Percentiles rank a stretch among this genome's conserved stretches.
Evolutionary conservation across 2,888 invertebrate species (phyloP).

Genomic region (Daptonema setosum): DNA sequence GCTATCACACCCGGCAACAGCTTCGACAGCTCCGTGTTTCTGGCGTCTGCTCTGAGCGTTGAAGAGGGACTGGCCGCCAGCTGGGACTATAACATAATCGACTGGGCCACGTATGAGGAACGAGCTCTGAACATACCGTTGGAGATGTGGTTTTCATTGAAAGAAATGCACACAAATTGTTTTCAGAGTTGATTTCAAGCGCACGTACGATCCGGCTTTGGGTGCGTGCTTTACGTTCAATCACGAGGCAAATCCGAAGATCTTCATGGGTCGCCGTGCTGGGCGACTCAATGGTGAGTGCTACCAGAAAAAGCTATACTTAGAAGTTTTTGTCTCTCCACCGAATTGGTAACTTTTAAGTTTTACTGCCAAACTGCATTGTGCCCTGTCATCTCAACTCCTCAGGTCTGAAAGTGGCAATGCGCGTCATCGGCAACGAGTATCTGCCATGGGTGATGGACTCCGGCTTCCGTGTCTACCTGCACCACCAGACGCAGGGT

Average conservation of each 20-base stretch:
- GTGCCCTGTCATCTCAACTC: not conserved
- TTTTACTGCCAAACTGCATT: too few species aligned
- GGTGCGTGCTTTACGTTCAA: not conserved
- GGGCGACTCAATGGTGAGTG: not conserved
- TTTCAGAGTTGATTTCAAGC: not conserved
- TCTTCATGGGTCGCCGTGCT: not conserved
- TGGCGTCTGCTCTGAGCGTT: not conserved
- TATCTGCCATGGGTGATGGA: not conserved
- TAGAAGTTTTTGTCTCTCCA: too few species aligned
- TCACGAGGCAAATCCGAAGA: too few species aligned
- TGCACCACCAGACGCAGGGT: not conserved
- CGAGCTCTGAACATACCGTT: not conserved
- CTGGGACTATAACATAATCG: not conserved
- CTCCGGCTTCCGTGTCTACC: not conserved
- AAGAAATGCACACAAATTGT: too few species aligned
- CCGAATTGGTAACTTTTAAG: too few species aligned
- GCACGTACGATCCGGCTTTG: not conserved
- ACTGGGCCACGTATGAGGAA: not conserved
- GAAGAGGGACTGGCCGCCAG: not conserved
- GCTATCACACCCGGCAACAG: not conserved
- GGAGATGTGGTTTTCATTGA: not conserved
- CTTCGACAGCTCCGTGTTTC: not conserved
- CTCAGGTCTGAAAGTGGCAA: not conserved
- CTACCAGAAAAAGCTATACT: too few species aligned
- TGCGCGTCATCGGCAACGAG: not conserved